Evolutionary conservation across 2,797 vertebrate species (phyloP).

Genomic region (Chelonia mydas): DNA sequence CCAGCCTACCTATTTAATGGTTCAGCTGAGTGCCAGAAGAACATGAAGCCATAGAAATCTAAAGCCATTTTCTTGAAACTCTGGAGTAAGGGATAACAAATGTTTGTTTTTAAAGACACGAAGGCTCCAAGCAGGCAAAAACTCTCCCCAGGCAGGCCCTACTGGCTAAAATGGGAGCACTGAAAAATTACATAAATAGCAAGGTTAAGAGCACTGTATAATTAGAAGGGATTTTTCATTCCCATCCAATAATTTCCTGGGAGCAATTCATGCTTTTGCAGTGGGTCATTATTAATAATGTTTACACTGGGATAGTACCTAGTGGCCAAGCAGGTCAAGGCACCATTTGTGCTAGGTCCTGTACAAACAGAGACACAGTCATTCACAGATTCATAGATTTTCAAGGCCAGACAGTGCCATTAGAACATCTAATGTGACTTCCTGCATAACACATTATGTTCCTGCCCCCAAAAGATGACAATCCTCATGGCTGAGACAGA

Average conservation of each 20-base stretch:
- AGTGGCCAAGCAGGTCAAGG: neutral
- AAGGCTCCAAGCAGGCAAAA: neutral
- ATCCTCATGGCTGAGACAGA: neutral
- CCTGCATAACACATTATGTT: neutral
- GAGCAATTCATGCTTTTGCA: neutral
- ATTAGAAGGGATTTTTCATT: accelerated
- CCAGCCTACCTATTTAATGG: constrained; percentile 72
- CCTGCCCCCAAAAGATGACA: neutral
- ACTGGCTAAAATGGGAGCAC: accelerated
- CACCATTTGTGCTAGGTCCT: neutral
- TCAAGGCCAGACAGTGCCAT: neutral
- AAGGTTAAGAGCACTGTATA: neutral
- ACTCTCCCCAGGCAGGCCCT: neutral
- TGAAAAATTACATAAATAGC: neutral
- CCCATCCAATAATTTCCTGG: neutral
- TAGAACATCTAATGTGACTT: neutral
- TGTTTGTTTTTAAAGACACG: constrained; percentile 66
- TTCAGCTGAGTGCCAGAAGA: constrained; percentile 73
- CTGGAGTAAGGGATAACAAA: constrained; percentile 56
- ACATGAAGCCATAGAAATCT: constrained; percentile 46
- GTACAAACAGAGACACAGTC: neutral
- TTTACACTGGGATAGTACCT: too few species aligned
- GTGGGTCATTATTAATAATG: accelerated
- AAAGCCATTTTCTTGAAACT: constrained; percentile 46
- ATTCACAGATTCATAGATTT: accelerated